These are phyloP conservation scores for Mus musculus DNA, from an alignment of 2,113 vertebrate genomes.

Conservation along the genomic window DNA sequence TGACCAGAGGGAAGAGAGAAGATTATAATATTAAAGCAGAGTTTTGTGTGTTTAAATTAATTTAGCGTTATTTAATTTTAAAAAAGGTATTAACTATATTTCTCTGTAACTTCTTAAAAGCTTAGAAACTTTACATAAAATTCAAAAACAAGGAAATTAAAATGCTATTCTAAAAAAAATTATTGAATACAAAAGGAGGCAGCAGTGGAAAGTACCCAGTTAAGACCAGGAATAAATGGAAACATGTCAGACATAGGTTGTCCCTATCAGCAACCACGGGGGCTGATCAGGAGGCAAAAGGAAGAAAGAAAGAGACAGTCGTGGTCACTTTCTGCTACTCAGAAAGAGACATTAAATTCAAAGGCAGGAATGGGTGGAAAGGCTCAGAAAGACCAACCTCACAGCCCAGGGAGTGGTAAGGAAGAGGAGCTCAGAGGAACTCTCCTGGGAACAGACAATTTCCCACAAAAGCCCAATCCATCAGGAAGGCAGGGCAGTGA, in stretches of 20 bases:
- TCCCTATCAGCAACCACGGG: neutral
- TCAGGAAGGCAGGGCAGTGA: neutral
- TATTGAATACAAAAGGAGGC: neutral
- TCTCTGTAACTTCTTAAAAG: neutral
- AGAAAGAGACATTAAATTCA: constrained; percentile 21
- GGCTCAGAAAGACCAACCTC: neutral
- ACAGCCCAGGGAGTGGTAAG: neutral
- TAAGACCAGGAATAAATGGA: neutral
- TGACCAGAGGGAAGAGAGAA: neutral
- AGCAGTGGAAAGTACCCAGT: neutral
- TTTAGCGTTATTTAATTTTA: neutral
- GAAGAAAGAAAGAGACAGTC: neutral
- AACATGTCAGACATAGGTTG: neutral
- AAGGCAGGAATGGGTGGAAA: neutral
- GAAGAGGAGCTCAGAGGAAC: neutral
- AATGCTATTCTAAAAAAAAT: neutral
- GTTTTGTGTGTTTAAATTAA: constrained; percentile 1
- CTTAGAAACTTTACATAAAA: neutral
- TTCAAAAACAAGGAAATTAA: constrained; percentile 9
- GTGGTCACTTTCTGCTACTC: neutral
- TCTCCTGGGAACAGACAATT: neutral
- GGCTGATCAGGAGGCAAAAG: neutral
- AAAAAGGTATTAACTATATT: neutral
- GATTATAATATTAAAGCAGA: neutral
- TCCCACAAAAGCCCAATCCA: neutral